These are phyloP conservation scores for Drosophila truncata DNA, from an alignment of 1,140 invertebrate genomes.

Conservation along the genomic window DNA sequence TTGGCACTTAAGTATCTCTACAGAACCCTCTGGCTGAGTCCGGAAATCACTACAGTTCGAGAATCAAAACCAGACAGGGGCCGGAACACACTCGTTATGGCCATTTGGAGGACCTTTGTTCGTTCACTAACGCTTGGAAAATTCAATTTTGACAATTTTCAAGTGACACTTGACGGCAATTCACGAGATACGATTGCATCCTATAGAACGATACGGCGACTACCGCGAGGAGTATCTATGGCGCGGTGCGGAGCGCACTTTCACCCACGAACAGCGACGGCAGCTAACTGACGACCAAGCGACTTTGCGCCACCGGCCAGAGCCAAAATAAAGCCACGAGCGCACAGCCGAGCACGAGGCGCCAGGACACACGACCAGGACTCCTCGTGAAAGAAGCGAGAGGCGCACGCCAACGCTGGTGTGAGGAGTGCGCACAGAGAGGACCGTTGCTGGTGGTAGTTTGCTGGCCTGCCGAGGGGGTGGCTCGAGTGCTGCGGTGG, in stretches of 20 bases:
- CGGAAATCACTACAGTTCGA: slow-evolving; percentile 24
- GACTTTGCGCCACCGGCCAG: slow-evolving; percentile 61
- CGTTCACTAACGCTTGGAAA: slow-evolving; percentile 35
- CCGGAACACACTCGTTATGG: slow-evolving; percentile 50
- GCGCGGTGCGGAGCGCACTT: slow-evolving; percentile 46
- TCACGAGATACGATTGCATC: slow-evolving; percentile 44
- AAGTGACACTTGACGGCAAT: slow-evolving; percentile 67
- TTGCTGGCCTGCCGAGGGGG: slow-evolving; percentile 26
- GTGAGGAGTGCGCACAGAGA: slow-evolving; percentile 58
- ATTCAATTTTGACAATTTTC: slow-evolving; percentile 67
- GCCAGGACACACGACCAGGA: slow-evolving; percentile 22
- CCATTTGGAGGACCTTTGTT: slow-evolving; percentile 60
- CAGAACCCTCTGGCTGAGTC: slow-evolving; percentile 26
- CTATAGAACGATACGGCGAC: slow-evolving; percentile 32
- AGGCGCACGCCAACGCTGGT: slow-evolving; percentile 43
- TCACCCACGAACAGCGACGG: slow-evolving; percentile 70
- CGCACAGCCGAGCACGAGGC: slow-evolving; percentile 57
- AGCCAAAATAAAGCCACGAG: slow-evolving; percentile 70
- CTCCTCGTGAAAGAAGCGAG: slow-evolving; percentile 41
- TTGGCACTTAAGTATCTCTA: slow-evolving; percentile 37
- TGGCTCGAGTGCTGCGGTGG: slow-evolving; percentile 33
- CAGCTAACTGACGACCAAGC: slow-evolving; percentile 70
- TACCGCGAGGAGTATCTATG: slow-evolving; percentile 14
- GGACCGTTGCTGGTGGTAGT: slow-evolving; percentile 16
- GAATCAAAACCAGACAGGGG: slow-evolving; percentile 21